Conservation (phyloP, 2,113 vertebrate genomes). For the Coturnix japonica region DNA sequence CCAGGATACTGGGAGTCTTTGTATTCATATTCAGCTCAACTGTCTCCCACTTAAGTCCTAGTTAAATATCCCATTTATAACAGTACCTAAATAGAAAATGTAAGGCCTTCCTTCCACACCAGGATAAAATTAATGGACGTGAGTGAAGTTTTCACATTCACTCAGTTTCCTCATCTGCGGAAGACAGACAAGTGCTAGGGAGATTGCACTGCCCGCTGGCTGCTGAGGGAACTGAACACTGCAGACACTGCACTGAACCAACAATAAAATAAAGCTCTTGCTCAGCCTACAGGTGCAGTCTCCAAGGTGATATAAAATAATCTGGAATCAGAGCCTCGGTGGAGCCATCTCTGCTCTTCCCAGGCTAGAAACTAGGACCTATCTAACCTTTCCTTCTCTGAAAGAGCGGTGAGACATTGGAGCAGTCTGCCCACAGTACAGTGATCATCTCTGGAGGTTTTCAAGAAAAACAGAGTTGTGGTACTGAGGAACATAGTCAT, state of each 20-base stretch:
- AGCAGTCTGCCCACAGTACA: too few species aligned
- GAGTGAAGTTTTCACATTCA: not conserved
- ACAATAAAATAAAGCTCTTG: not conserved
- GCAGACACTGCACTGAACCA: not conserved
- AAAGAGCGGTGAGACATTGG: too few species aligned
- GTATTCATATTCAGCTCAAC: not conserved
- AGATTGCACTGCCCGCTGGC: not conserved
- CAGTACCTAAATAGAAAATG: not conserved
- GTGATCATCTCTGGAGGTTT: too few species aligned
- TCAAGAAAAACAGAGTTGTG: too few species aligned
- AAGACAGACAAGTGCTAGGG: not conserved
- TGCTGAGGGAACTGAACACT: not conserved
- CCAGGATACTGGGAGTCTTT: not conserved
- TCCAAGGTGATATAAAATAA: not conserved
- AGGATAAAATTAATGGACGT: not conserved
- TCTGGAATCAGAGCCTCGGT: not conserved
- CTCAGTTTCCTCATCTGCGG: not conserved
- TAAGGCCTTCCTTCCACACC: not conserved
- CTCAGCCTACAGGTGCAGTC: not conserved
- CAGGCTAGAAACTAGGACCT: too few species aligned
- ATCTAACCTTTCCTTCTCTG: too few species aligned
- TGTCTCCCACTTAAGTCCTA: not conserved
- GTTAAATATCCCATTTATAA: not conserved
- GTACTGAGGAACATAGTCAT: too few species aligned
- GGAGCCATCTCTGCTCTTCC: not conserved